Conservation (phyloP, 2,797 vertebrate species). For the Megalops cyprinoides region DNA sequence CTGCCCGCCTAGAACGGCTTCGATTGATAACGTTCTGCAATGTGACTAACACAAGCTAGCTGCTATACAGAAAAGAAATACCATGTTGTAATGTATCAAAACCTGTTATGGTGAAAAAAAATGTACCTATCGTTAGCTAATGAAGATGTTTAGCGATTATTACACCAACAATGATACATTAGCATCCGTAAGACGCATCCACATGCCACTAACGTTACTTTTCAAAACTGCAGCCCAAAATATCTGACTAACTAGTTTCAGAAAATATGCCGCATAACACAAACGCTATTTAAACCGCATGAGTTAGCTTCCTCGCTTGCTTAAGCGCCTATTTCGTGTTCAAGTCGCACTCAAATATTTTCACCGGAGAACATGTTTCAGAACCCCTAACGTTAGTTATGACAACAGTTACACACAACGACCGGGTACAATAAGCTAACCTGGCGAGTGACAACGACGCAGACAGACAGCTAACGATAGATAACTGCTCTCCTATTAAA, state of each 20-base stretch:
- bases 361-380: background rate
- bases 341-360: background rate
- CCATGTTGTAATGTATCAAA: background rate
- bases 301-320: too few relatives aligned
- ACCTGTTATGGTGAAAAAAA: too few relatives aligned
- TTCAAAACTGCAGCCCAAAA: slow-evolving; percentile 12
- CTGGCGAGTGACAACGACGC: too few relatives aligned
- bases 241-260: background rate
- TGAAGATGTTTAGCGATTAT: too few relatives aligned
- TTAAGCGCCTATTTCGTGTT: background rate
- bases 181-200: background rate
- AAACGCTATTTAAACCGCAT: background rate
- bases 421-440: background rate
- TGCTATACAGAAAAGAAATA: background rate
- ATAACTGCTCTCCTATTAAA: background rate
- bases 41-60: too few relatives aligned
- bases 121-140: too few relatives aligned
- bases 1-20: background rate
- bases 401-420: background rate
- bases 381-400: background rate
- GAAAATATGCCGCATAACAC: background rate
- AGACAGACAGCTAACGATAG: background rate
- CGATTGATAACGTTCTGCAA: too few relatives aligned
- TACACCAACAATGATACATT: too few relatives aligned
- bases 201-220: slow-evolving; percentile 1